These are phyloP conservation scores for Drosophila sproati DNA, from an alignment of 1,140 invertebrate genomes.

Conservation along the genomic window DNA sequence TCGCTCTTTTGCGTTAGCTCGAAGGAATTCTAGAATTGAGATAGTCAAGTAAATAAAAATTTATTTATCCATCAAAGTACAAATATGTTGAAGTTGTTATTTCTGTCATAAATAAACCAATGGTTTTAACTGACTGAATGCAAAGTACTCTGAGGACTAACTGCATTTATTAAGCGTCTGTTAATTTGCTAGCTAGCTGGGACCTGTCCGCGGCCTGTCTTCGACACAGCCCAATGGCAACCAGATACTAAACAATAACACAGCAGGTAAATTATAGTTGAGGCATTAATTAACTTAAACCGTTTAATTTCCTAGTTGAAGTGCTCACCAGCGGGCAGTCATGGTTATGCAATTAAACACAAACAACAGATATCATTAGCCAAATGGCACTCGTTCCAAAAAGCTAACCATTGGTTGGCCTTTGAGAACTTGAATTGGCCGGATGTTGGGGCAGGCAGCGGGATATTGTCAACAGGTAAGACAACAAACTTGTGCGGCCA, in stretches of 20 bases:
- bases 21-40: too few species aligned
- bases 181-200: neutral
- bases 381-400: slow-evolving; percentile 42
- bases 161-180: neutral
- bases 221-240: slow-evolving; percentile 15
- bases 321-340: slow-evolving; percentile 36
- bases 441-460: slow-evolving; percentile 61
- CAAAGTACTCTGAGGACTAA: neutral
- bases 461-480: slow-evolving; percentile 71
- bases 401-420: slow-evolving; percentile 23
- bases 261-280: slow-evolving; percentile 5
- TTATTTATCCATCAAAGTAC: too few species aligned
- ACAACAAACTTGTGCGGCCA: slow-evolving; percentile 70
- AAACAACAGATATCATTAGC: slow-evolving; percentile 66
- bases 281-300: slow-evolving; percentile 34
- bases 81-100: too few species aligned
- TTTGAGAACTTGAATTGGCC: slow-evolving; percentile 54
- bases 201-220: neutral
- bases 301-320: slow-evolving; percentile 44
- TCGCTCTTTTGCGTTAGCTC: too few species aligned
- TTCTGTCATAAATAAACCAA: too few species aligned
- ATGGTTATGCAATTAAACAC: slow-evolving; percentile 54
- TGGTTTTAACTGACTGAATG: too few species aligned
- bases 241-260: slow-evolving; percentile 5
- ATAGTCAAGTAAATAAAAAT: too few species aligned